Conservation (phyloP, 2,113 vertebrate species). For the Archilochus colubris region DNA sequence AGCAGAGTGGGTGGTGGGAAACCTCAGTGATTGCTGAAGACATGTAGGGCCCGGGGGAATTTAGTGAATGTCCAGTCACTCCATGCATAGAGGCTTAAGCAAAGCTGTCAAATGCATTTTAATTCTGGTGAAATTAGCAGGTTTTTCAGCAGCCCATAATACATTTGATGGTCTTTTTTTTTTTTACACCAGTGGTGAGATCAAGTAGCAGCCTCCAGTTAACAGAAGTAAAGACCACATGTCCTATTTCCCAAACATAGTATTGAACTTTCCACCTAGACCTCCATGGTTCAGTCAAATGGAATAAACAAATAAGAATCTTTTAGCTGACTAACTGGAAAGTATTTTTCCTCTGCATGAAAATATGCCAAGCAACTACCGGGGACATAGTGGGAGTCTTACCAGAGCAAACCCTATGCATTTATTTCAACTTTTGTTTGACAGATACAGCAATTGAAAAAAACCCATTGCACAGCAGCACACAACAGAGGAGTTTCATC, state of each 20-base stretch:
- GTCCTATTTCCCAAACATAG: neutral
- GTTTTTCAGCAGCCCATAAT: neutral
- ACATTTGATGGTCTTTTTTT: neutral
- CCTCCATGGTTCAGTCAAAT: neutral
- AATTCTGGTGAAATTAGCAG: neutral
- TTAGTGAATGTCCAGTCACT: neutral
- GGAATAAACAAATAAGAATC: conserved; percentile 16
- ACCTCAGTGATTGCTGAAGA: neutral
- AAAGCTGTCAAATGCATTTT: neutral
- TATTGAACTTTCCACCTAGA: conserved; percentile 14
- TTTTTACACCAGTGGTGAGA: neutral
- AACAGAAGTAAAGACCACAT: neutral
- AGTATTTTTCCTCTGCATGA: conserved; percentile 44
- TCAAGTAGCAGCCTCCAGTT: neutral
- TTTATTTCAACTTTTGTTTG: conserved; percentile 14
- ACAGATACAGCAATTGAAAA: neutral
- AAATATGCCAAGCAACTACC: conserved; percentile 8
- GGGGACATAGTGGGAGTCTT: neutral
- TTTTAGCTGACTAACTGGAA: conserved; percentile 48
- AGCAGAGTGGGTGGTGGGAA: neutral
- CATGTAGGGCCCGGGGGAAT: neutral
- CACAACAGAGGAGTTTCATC: neutral
- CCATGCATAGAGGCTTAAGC: neutral
- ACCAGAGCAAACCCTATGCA: neutral
- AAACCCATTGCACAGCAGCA: neutral